A percentile compares a stretch with the other conserved stretches of the same genome.
Conservation (phyloP, 2,113 vertebrate species). For the Bettongia penicillata region DNA sequence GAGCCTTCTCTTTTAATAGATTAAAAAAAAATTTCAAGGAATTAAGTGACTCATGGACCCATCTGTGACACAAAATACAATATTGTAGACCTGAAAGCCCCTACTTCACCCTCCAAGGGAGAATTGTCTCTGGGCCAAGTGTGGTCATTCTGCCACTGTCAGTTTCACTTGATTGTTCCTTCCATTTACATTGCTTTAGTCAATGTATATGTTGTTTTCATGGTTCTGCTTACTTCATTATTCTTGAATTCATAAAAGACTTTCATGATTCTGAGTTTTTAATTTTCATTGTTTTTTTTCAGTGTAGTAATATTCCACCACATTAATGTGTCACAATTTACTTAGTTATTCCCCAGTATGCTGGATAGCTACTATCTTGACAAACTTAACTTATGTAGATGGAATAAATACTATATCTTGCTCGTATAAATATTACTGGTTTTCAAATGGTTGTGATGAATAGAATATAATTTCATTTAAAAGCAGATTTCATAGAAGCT, state of each 20-base stretch:
- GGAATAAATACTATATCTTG: neutral
- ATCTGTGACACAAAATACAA: neutral
- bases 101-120: neutral
- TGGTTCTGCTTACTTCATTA: neutral
- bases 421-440: neutral
- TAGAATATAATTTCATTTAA: neutral
- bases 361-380: neutral
- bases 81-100: neutral
- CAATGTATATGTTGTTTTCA: neutral
- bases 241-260: neutral
- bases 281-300: neutral
- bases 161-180: neutral
- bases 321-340: neutral
- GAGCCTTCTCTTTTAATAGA: neutral
- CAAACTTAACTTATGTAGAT: neutral
- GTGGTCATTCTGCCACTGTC: neutral
- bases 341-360: neutral
- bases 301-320: neutral
- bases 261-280: neutral
- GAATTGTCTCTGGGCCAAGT: neutral
- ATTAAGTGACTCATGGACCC: neutral
- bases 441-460: neutral
- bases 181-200: neutral
- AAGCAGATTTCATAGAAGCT: neutral
- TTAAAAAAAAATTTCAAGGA: neutral